phyloP scores from a whole-genome alignment of 2,888 invertebrate species.

The Rhingia rostrata region DNA sequence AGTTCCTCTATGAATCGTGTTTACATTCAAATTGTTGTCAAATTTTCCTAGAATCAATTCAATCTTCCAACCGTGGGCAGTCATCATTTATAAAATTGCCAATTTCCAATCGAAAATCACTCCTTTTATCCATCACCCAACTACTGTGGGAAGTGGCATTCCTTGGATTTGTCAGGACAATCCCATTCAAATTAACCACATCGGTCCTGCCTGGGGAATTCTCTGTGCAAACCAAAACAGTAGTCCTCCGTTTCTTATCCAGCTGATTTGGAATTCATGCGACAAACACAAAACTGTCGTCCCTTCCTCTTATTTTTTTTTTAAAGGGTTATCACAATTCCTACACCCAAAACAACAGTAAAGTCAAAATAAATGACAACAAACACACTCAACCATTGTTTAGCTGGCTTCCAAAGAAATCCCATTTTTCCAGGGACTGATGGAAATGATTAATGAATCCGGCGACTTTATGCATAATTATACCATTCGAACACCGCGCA shows the following conservation, averaged over 20 bases:
- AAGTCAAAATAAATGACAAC: slow-evolving; percentile 27
- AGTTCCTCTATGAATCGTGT: too few relatives aligned
- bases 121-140: background rate
- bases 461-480: slow-evolving; percentile 41
- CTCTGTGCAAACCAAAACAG: slow-evolving; percentile 44
- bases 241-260: slow-evolving; percentile 31
- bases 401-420: slow-evolving; percentile 32
- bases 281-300: background rate
- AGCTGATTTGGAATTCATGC: slow-evolving; percentile 45
- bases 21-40: too few relatives aligned
- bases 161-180: background rate
- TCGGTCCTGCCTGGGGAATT: slow-evolving; percentile 56
- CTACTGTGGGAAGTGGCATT: too few relatives aligned
- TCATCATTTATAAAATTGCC: background rate
- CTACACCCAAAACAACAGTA: slow-evolving; percentile 3
- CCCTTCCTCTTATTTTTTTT: slow-evolving; percentile 1
- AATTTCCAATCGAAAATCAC: background rate
- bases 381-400: slow-evolving; percentile 39
- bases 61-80: too few relatives aligned
- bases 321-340: slow-evolving; percentile 50
- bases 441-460: slow-evolving; percentile 63
- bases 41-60: too few relatives aligned
- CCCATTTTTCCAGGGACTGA: slow-evolving; percentile 37
- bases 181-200: slow-evolving; percentile 53
- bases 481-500: slow-evolving; percentile 35